Conservation (phyloP, 2,797 vertebrate species). For the Sardinella longiceps region DNA sequence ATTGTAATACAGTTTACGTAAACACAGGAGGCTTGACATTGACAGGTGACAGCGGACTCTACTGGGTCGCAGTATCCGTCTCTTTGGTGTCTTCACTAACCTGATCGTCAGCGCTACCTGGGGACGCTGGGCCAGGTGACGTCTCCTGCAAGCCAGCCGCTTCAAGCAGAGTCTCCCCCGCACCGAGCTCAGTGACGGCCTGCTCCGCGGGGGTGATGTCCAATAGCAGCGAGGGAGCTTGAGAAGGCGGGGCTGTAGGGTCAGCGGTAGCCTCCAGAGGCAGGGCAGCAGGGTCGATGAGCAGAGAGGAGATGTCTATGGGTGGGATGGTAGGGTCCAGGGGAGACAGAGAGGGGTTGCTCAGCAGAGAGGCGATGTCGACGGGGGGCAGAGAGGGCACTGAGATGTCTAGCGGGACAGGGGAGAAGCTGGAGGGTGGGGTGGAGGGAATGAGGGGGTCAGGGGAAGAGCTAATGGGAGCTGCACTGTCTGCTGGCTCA, state of each 20-base stretch:
- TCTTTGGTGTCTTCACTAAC: conserved; percentile 32
- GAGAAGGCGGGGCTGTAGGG: not conserved
- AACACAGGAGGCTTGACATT: conserved; percentile 30
- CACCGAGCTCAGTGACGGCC: not conserved
- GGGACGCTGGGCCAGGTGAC: conserved; percentile 30
- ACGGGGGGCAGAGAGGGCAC: conserved; percentile 27
- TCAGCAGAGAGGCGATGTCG: conserved; percentile 36
- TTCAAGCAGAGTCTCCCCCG: conserved; percentile 17
- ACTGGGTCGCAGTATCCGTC: conserved; percentile 29
- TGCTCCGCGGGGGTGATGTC: not conserved
- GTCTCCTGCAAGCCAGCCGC: conserved; percentile 21
- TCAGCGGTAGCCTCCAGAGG: conserved; percentile 31
- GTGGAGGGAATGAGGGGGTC: not conserved
- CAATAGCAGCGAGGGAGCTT: not conserved
- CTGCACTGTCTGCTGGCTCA: not conserved
- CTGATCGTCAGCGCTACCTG: not conserved
- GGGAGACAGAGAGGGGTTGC: conserved; percentile 42
- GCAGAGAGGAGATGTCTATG: not conserved
- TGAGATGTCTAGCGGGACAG: conserved; percentile 30
- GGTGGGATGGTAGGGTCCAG: conserved; percentile 25
- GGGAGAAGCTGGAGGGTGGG: conserved; percentile 28
- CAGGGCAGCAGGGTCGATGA: not conserved
- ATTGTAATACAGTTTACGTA: conserved; percentile 22
- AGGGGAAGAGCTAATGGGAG: not conserved
- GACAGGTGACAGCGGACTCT: conserved; percentile 21